Conservation (phyloP, 2,888 invertebrate genomes). For the Harmothoe impar region DNA sequence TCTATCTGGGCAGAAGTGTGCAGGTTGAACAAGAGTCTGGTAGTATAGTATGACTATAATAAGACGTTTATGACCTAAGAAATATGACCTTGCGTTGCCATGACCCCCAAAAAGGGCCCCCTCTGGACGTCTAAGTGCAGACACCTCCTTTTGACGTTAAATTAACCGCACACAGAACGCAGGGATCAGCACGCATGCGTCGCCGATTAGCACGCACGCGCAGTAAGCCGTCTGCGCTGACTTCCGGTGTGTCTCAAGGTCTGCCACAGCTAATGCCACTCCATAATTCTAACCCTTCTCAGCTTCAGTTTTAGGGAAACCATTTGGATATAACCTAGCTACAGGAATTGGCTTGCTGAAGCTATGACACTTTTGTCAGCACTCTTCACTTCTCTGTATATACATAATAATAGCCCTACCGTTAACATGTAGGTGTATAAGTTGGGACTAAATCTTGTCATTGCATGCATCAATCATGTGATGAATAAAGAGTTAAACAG, state of each 20-base stretch:
- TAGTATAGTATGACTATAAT: no score
- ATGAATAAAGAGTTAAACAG: not conserved
- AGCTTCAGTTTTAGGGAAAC: not conserved
- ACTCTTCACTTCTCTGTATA: no score
- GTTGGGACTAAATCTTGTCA: no score
- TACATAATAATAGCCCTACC: no score
- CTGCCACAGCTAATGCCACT: not conserved
- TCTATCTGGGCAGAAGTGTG: no score
- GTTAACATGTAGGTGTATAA: no score
- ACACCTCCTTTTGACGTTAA: not conserved
- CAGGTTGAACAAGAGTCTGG: no score
- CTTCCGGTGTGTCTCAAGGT: not conserved
- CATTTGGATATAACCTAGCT: not conserved
- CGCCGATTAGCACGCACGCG: conserved; percentile 17
- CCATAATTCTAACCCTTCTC: not conserved
- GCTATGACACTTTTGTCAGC: no score
- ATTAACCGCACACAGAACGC: not conserved
- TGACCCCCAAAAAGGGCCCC: not conserved
- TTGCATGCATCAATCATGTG: not conserved
- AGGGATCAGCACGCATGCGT: conserved; percentile 31
- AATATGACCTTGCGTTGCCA: no score
- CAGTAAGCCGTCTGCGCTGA: not conserved
- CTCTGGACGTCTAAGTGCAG: not conserved
- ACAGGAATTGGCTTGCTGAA: no score
- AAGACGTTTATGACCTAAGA: no score